phyloP scores from a whole-genome alignment of 2,113 vertebrate genomes.

The Semnornis frantzii region DNA sequence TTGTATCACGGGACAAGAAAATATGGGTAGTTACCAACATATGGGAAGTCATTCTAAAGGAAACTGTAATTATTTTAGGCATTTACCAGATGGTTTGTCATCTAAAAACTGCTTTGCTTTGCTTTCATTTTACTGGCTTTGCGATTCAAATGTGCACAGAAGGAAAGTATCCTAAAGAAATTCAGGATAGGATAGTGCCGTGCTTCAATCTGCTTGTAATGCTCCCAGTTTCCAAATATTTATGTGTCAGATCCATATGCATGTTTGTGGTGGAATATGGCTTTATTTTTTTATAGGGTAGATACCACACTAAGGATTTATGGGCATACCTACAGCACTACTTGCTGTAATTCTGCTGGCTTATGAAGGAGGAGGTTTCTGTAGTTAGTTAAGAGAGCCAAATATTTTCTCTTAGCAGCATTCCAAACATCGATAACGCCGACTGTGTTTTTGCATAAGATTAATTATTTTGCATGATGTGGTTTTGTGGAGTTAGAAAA shows the following conservation, averaged over 20 bases:
- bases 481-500: not conserved
- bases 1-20: not conserved
- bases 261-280: not conserved
- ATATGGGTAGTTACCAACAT: not conserved
- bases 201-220: not conserved
- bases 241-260: not conserved
- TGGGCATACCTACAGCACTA: not conserved
- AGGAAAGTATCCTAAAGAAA: not conserved
- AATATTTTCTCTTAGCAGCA: too few species aligned
- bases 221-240: not conserved
- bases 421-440: not conserved
- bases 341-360: not conserved
- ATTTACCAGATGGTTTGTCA: conserved; percentile 41
- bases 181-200: not conserved
- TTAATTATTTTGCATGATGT: not conserved
- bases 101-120: conserved; percentile 17
- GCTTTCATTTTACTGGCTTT: conserved; percentile 30
- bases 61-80: conserved; percentile 43
- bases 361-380: not conserved
- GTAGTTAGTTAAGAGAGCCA: not conserved
- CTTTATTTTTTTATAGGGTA: not conserved
- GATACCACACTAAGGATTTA: not conserved
- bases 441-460: too few species aligned
- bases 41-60: conserved; percentile 32
- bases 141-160: not conserved